A percentile compares a stretch with the other conserved stretches of the same genome.
These are phyloP conservation scores for Geotrypetes seraphini DNA, from an alignment of 2,797 vertebrate species.

Conservation along the genomic window DNA sequence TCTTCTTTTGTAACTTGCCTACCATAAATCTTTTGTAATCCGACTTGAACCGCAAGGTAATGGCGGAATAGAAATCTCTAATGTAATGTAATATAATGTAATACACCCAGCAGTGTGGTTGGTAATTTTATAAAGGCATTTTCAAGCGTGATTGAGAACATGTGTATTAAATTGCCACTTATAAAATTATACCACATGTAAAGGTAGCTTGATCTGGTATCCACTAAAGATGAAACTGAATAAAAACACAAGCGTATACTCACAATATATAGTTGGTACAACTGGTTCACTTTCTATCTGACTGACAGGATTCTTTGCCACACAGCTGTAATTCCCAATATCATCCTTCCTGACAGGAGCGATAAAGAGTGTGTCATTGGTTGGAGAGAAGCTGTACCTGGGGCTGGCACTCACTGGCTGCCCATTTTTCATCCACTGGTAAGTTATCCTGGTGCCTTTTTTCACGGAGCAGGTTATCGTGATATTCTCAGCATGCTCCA, in stretches of 20 bases:
- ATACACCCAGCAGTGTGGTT: no score
- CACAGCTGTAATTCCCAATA: conserved; percentile 74
- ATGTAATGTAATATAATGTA: no score
- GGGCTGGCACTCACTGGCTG: conserved; percentile 30
- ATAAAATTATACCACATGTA: no score
- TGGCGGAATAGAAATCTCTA: no score
- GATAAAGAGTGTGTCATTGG: conserved; percentile 64
- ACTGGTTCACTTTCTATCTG: conserved; percentile 48
- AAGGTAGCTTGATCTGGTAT: no score
- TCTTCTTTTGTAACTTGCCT: no score
- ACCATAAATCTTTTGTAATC: no score
- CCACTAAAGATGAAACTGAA: no score
- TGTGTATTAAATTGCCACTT: no score
- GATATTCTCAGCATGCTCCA: conserved; percentile 79
- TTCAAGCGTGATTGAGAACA: no score
- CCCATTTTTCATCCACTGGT: conserved; percentile 77
- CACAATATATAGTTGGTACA: conserved; percentile 81
- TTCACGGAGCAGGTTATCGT: conserved; percentile 70
- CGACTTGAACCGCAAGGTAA: no score
- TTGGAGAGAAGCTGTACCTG: conserved; percentile 59
- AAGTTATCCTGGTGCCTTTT: conserved; percentile 67
- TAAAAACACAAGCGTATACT: conserved; percentile 51
- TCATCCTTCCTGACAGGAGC: conserved; percentile 80
- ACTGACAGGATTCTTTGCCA: conserved; percentile 74
- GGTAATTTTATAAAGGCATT: no score